Conservation (phyloP, 2,797 vertebrate genomes). For the Cetoscarus ocellatus region DNA sequence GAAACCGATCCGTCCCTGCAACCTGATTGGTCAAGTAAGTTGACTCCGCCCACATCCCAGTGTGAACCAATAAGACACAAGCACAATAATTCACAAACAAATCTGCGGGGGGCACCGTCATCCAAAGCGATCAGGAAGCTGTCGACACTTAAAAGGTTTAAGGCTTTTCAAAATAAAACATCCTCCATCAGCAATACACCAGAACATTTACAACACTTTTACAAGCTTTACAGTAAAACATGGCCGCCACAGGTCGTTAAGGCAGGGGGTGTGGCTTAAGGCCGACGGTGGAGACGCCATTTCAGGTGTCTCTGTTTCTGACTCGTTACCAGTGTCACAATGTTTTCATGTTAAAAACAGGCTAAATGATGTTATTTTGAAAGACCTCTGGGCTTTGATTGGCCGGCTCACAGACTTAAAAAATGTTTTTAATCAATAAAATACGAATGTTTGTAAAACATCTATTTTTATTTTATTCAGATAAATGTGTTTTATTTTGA, state of each 20-base stretch:
- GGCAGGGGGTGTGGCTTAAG: constrained; percentile 60
- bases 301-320: too few relatives aligned
- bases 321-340: too few relatives aligned
- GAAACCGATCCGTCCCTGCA: constrained; percentile 34
- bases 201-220: too few relatives aligned
- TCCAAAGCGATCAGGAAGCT: neutral
- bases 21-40: constrained; percentile 51
- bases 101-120: neutral
- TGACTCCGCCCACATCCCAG: constrained; percentile 14
- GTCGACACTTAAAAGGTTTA: neutral
- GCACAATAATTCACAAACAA: constrained; percentile 1
- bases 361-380: neutral
- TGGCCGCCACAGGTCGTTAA: constrained; percentile 28
- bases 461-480: neutral
- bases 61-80: constrained; percentile 12
- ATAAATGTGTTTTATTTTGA: neutral
- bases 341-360: neutral
- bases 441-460: too few relatives aligned
- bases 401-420: neutral
- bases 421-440: neutral
- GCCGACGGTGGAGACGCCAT: constrained; percentile 12
- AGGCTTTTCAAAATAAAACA: too few relatives aligned
- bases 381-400: constrained; percentile 6
- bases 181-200: too few relatives aligned
- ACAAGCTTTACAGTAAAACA: too few relatives aligned